A percentile compares a stretch with the other conserved stretches of the same genome.
phyloP scores from a whole-genome alignment of 92 coral and sea anemone genomes.

The Palythoa heliodiscus region DNA sequence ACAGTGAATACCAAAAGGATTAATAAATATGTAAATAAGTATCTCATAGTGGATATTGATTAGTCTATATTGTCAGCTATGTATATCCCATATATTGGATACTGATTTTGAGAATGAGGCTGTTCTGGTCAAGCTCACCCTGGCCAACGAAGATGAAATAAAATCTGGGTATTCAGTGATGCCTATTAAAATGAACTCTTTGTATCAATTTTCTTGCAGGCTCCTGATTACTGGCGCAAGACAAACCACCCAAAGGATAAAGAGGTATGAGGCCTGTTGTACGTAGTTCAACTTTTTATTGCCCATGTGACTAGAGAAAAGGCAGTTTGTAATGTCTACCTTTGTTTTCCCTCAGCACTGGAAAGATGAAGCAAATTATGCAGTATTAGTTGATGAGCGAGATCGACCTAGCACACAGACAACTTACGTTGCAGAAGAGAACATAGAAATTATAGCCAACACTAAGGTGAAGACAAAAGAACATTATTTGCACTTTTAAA shows the following conservation, averaged over 20 bases:
- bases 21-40: too few species aligned
- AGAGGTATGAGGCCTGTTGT: conserved; percentile 41
- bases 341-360: conserved; percentile 59
- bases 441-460: conserved; percentile 76
- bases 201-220: conserved; percentile 49
- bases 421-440: conserved; percentile 88
- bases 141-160: too few species aligned
- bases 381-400: conserved; percentile 82
- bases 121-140: too few species aligned
- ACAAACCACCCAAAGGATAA: conserved; percentile 76
- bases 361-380: conserved; percentile 88
- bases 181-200: too few species aligned
- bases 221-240: conserved; percentile 79
- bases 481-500: neutral
- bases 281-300: neutral
- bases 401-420: conserved; percentile 69
- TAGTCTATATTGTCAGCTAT: too few species aligned
- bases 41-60: too few species aligned
- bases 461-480: conserved; percentile 66
- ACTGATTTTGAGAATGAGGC: too few species aligned
- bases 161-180: neutral
- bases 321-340: neutral
- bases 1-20: too few species aligned
- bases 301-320: neutral
- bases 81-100: too few species aligned